phyloP scores from a whole-genome alignment of 2,113 vertebrate genomes.

The Lampris incognitus region DNA sequence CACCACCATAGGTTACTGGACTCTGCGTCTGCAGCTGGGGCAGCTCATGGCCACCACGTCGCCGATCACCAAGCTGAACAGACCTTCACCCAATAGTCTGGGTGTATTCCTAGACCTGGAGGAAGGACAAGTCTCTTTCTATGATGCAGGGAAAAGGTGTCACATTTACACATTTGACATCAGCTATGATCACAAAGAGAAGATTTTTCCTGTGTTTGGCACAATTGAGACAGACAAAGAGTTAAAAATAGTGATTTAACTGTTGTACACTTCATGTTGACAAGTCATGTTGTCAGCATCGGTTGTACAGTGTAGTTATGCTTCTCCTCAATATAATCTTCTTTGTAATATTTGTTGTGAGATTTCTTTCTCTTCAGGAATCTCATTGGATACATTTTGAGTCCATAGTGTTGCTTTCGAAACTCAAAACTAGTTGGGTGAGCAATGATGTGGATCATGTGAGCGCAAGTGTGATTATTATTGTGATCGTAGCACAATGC shows the following conservation, averaged over 20 bases:
- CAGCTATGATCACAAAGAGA: slow-evolving; percentile 30
- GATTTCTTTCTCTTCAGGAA: too few species aligned
- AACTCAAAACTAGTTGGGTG: too few species aligned
- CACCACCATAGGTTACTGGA: slow-evolving; percentile 53
- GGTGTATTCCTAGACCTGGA: slow-evolving; percentile 57
- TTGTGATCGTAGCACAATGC: too few species aligned
- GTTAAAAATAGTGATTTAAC: background rate
- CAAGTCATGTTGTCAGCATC: too few species aligned
- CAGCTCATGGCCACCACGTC: slow-evolving; percentile 42
- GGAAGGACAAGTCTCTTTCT: slow-evolving; percentile 55
- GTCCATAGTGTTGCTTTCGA: too few species aligned
- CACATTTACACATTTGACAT: slow-evolving; percentile 55
- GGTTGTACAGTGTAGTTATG: too few species aligned
- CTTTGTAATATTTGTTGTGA: too few species aligned
- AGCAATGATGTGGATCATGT: too few species aligned
- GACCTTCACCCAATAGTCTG: slow-evolving; percentile 28
- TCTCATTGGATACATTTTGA: too few species aligned
- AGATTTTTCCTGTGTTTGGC: slow-evolving; percentile 56
- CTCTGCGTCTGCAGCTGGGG: slow-evolving; percentile 47
- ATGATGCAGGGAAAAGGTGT: slow-evolving; percentile 36
- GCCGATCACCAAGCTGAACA: slow-evolving; percentile 43
- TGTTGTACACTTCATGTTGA: too few species aligned
- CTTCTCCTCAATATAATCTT: too few species aligned
- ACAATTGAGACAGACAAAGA: slow-evolving; percentile 49
- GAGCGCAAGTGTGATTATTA: too few species aligned